Conservation (phyloP, 1,140 invertebrate genomes). For the Papilio aristodemus region DNA sequence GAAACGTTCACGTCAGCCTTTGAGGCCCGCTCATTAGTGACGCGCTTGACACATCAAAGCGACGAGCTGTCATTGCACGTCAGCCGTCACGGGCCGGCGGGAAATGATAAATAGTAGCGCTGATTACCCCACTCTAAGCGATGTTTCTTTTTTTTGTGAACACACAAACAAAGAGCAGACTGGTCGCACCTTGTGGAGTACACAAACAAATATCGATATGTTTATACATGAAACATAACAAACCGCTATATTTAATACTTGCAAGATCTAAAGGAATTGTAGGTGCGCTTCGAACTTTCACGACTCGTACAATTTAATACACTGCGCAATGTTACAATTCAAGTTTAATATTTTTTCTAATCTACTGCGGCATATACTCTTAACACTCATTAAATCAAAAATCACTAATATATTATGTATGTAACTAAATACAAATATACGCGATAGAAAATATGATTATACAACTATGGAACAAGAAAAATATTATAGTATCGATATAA, state of each 20-base stretch:
- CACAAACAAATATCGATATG: slow-evolving; percentile 36
- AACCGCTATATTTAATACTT: too few relatives aligned
- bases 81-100: slow-evolving; percentile 40
- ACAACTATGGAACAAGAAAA: slow-evolving; percentile 32
- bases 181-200: slow-evolving; percentile 18
- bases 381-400: too few relatives aligned
- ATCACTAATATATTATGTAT: too few relatives aligned
- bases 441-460: slow-evolving; percentile 21
- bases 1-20: slow-evolving; percentile 35
- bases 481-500: slow-evolving; percentile 38
- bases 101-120: slow-evolving; percentile 50
- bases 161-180: slow-evolving; percentile 44
- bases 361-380: too few relatives aligned
- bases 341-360: too few relatives aligned
- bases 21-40: slow-evolving; percentile 56
- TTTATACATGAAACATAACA: background rate
- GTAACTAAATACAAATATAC: background rate
- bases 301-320: too few relatives aligned
- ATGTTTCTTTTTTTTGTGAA: slow-evolving; percentile 41
- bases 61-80: slow-evolving; percentile 48
- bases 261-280: too few relatives aligned
- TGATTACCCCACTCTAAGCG: slow-evolving; percentile 52
- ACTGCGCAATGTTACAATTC: too few relatives aligned
- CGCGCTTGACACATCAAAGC: slow-evolving; percentile 65
- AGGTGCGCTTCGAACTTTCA: too few relatives aligned